Percentiles rank a stretch among this genome's conserved stretches.
Conservation (phyloP, 1,140 invertebrate genomes). For the Physella acuta region DNA sequence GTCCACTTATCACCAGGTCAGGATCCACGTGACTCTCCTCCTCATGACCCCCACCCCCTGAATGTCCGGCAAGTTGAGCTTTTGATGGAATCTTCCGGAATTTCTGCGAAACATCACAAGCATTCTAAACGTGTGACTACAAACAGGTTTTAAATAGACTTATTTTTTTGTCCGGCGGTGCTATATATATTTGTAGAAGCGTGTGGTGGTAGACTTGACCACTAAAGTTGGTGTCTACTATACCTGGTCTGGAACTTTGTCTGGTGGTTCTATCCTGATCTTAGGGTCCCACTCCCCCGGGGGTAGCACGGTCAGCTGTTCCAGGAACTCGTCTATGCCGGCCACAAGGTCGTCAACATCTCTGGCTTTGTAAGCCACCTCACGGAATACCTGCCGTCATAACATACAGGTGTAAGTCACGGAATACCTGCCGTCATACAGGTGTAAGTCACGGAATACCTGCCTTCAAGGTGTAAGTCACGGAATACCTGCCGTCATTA, state of each 20-base stretch:
- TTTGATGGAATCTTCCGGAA: constrained; percentile 19
- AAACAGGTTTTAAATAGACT: no score
- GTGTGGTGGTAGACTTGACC: no score
- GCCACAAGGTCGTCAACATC: constrained; percentile 80
- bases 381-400: constrained; percentile 83
- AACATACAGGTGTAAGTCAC: no score
- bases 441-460: no score
- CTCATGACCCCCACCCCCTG: constrained; percentile 60
- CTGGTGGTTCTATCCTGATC: constrained; percentile 51
- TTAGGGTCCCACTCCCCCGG: constrained; percentile 76
- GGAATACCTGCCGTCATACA: constrained; percentile 20
- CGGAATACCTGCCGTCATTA: no score
- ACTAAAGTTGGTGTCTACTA: no score
- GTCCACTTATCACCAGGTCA: constrained; percentile 73
- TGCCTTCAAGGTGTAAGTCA: no score
- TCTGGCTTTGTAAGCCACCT: constrained; percentile 85
- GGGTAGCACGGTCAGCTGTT: constrained; percentile 90
- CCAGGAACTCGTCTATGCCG: constrained; percentile 92
- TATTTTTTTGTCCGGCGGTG: no score
- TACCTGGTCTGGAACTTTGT: constrained; percentile 49
- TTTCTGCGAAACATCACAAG: neutral
- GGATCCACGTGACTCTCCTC: constrained; percentile 71
- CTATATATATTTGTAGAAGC: no score
- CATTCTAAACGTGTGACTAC: no score
- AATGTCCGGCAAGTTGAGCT: neutral